Percentiles rank a stretch among this genome's conserved stretches.
phyloP scores from a whole-genome alignment of 1,140 invertebrate species.

The Cyclina sinensis region DNA sequence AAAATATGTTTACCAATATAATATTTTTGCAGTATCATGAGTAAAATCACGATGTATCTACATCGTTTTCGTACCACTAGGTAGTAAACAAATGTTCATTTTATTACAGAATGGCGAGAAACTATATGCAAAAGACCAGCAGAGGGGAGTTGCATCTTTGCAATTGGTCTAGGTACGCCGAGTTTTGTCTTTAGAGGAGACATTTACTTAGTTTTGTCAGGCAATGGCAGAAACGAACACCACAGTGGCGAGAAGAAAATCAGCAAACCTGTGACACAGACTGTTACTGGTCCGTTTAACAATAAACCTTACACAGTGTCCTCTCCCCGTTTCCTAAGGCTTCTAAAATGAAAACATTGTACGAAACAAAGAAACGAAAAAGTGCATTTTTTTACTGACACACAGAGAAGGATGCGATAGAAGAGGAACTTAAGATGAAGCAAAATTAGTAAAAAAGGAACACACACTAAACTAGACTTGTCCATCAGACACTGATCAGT shows the following conservation, averaged over 20 bases:
- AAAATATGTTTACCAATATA: neutral
- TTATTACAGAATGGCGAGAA: conserved; percentile 34
- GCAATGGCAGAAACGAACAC: conserved; percentile 1
- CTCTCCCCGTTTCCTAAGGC: conserved; percentile 25
- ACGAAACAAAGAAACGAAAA: neutral
- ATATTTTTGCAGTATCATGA: neutral
- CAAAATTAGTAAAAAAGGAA: neutral
- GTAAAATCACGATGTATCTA: neutral
- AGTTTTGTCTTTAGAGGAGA: conserved; percentile 4
- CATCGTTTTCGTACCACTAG: neutral
- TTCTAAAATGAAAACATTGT: neutral
- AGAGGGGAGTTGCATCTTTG: neutral
- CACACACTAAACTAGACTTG: no score
- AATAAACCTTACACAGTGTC: neutral
- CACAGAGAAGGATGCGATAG: conserved; percentile 32
- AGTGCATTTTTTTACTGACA: conserved; percentile 31
- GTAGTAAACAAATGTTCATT: neutral
- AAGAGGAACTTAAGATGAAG: neutral
- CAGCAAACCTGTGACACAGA: neutral
- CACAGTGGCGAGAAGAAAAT: conserved; percentile 24
- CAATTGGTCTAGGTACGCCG: neutral
- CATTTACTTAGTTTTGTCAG: conserved; percentile 9
- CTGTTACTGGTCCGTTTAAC: neutral
- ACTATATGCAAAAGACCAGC: conserved; percentile 8
- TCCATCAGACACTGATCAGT: no score